These are phyloP conservation scores for Acropora yongei DNA, from an alignment of 64 coral and sea anemone species.

Conservation along the genomic window DNA sequence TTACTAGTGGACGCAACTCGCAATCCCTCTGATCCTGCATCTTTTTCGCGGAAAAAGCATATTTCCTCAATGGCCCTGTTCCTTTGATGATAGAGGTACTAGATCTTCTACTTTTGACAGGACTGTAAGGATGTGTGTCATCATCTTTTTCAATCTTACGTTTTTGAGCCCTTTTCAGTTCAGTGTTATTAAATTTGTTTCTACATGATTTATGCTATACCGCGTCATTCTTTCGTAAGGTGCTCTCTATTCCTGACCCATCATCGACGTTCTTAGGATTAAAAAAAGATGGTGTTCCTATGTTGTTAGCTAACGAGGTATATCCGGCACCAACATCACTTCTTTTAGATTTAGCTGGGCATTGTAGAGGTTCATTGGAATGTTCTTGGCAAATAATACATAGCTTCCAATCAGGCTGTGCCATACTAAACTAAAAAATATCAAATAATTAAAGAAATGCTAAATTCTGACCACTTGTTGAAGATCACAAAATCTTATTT, in stretches of 20 bases:
- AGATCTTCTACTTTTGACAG: not conserved
- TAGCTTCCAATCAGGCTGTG: too few species aligned
- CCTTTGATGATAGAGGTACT: not conserved
- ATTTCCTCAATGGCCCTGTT: not conserved
- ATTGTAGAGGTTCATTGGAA: too few species aligned
- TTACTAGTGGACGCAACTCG: not conserved
- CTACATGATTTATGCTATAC: constrained; percentile 52
- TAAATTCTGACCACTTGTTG: too few species aligned
- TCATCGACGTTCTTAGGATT: constrained; percentile 16
- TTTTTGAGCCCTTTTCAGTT: not conserved
- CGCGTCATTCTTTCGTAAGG: constrained; percentile 9
- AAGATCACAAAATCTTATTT: too few species aligned
- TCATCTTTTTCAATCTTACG: not conserved
- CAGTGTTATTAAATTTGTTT: constrained; percentile 14
- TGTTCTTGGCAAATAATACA: too few species aligned
- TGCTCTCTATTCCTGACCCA: constrained; percentile 35
- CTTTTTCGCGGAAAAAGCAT: not conserved
- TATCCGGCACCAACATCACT: not conserved
- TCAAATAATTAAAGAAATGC: too few species aligned
- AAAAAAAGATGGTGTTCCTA: not conserved
- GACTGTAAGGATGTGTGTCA: not conserved
- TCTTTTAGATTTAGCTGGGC: too few species aligned
- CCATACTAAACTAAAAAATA: too few species aligned
- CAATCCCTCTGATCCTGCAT: not conserved
- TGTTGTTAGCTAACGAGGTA: not conserved